Evolutionary conservation across 1,140 invertebrate genomes (phyloP).

Genomic region (Diabrotica virgifera): DNA sequence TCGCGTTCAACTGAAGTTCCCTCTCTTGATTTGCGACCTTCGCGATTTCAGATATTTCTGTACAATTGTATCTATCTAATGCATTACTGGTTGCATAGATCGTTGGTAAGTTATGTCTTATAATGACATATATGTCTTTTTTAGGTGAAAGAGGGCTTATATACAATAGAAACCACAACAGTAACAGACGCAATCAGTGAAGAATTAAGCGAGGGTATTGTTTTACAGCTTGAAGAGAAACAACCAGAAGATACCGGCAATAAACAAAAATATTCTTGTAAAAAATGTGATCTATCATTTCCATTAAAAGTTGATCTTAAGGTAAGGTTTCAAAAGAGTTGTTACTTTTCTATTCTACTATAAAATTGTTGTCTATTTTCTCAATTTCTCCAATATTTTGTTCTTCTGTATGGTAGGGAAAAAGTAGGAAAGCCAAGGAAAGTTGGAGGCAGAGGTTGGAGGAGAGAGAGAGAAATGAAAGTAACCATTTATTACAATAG

Average conservation of each 20-base stretch:
- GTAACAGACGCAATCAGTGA: slow-evolving; percentile 1
- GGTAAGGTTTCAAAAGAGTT: slow-evolving; percentile 26
- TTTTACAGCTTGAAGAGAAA: slow-evolving; percentile 11
- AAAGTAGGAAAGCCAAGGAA: no score
- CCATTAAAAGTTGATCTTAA: slow-evolving; percentile 47
- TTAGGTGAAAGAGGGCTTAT: slow-evolving; percentile 19
- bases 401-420: no score
- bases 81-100: no score
- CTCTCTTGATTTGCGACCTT: no score
- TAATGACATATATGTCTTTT: slow-evolving; percentile 12
- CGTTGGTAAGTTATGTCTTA: no score
- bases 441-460: no score
- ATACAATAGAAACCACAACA: slow-evolving; percentile 17
- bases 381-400: no score
- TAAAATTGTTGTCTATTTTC: background rate
- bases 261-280: slow-evolving; percentile 43
- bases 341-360: background rate
- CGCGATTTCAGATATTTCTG: no score
- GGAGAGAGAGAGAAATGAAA: no score
- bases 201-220: slow-evolving; percentile 16
- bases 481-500: no score
- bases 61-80: no score
- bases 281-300: slow-evolving; percentile 44
- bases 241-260: slow-evolving; percentile 8
- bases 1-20: no score